Evolutionary conservation across 2,113 vertebrate genomes (phyloP), one percentile per base, ranked within the genome.

Genomic region (Heteronetta atricapilla): DNA sequence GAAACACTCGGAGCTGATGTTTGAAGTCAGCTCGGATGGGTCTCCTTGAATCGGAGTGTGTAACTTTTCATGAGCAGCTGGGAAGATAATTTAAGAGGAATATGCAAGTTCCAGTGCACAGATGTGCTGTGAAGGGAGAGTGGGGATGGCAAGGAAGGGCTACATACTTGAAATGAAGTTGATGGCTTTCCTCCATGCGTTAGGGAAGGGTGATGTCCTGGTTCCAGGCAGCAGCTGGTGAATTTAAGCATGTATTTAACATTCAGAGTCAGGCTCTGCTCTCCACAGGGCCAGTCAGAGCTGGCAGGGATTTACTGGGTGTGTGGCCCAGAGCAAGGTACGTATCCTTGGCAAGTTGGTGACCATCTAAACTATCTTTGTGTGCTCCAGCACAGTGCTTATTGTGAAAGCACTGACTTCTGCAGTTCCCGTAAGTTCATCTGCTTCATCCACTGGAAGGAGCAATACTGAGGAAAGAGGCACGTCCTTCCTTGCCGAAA

Each of bases 111-210:
- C 70, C 75, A 70, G 13, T 60, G 36, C 76, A 59, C 25, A 48
- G 42, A 12, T 0, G 0, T 33, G 36, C 44, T 3, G 2, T 33
- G 60, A 44, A 64, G 55, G 38, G 26, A 56, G 50, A 82, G 16
- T 15, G 36, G 12, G n/a, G 33, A 56, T 36, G 11, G 25, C 77
- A 72, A 91, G 74, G 72, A 46, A 55, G 44, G 44, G 13, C 31
- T 53, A 21, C 40, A 50, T 52, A 6, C 26, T 3, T 1, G 3
- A 81, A 89, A 69, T 22, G 28, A 19, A 58, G 23, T 72, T 73
- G 66, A 53, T 74, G 55, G 6, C 16, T 74, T 63, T 58, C 75
- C 63, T 67, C n/a, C 0, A 0, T 81, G 2, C 44, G 78, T 83
- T 38, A n/a, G 62, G 19, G 42, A 48, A 42, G 26, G 40, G 4